Evolutionary conservation across 2,113 vertebrate species (phyloP).

Genomic region (Panurus biarmicus): DNA sequence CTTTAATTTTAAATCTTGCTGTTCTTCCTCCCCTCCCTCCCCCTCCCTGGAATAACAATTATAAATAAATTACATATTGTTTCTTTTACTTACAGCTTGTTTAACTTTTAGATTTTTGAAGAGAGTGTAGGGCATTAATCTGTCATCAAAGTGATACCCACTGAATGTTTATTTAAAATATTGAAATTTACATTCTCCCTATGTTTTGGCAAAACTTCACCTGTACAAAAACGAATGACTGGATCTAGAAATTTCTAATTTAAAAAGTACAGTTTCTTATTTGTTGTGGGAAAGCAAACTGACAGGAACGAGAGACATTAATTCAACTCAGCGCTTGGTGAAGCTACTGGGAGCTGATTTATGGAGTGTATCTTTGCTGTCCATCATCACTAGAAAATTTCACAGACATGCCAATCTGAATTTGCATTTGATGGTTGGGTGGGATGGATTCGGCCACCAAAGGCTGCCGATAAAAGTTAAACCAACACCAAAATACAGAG

Average conservation of each 20-base stretch:
- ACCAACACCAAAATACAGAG: not conserved
- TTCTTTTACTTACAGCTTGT: not conserved
- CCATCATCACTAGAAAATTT: not conserved
- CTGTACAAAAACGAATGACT: not conserved
- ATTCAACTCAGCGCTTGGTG: not conserved
- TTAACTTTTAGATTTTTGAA: not conserved
- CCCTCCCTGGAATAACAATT: accelerated
- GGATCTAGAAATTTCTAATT: not conserved
- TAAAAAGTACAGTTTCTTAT: not conserved
- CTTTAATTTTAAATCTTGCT: not conserved
- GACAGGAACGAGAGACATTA: not conserved
- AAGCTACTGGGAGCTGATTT: not conserved
- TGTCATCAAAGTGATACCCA: not conserved
- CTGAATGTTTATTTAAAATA: not conserved
- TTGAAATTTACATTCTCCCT: not conserved
- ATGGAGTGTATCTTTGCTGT: not conserved
- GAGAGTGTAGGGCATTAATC: not conserved
- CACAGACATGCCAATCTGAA: not conserved
- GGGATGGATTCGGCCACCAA: not conserved
- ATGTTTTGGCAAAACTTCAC: not conserved
- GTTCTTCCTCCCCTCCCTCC: accelerated
- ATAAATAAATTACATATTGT: not conserved
- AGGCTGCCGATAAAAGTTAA: not conserved
- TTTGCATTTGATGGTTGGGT: accelerated
- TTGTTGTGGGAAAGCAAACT: not conserved